Conservation (phyloP, 2,888 invertebrate genomes). For the Galerucella nymphaeae region DNA sequence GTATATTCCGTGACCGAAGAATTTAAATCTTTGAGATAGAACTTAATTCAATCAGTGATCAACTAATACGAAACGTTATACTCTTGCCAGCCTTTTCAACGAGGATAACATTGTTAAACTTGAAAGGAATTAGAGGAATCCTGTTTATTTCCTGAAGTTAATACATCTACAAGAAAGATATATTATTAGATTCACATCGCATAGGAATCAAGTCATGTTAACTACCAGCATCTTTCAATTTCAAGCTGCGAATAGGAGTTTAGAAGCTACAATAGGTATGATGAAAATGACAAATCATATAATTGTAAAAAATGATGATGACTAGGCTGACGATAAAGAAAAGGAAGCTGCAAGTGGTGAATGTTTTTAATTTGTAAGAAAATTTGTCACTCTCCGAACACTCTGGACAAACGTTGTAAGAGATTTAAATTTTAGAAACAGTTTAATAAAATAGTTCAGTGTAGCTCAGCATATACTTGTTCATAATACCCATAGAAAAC, state of each 20-base stretch:
- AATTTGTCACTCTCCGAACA: too few species aligned
- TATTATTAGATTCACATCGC: background rate
- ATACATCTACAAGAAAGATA: background rate
- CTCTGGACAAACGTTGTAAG: too few species aligned
- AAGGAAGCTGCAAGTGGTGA: too few species aligned
- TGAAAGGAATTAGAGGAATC: background rate
- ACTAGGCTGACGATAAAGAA: too few species aligned
- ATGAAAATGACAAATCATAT: too few species aligned
- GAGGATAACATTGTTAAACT: background rate
- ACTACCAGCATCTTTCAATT: background rate
- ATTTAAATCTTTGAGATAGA: background rate
- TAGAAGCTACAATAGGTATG: too few species aligned
- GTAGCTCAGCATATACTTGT: too few species aligned
- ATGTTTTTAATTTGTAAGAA: too few species aligned
- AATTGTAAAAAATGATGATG: too few species aligned
- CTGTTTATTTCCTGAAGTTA: background rate
- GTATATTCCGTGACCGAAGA: background rate
- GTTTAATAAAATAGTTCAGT: too few species aligned
- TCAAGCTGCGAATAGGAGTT: background rate
- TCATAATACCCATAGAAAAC: too few species aligned
- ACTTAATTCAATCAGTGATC: slow-evolving; percentile 1
- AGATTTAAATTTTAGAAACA: too few species aligned
- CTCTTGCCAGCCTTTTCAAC: background rate
- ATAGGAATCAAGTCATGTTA: background rate
- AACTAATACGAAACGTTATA: background rate